These are phyloP conservation scores for Pantherophis vulpinus DNA, from an alignment of 2,797 vertebrate species.

Conservation along the genomic window DNA sequence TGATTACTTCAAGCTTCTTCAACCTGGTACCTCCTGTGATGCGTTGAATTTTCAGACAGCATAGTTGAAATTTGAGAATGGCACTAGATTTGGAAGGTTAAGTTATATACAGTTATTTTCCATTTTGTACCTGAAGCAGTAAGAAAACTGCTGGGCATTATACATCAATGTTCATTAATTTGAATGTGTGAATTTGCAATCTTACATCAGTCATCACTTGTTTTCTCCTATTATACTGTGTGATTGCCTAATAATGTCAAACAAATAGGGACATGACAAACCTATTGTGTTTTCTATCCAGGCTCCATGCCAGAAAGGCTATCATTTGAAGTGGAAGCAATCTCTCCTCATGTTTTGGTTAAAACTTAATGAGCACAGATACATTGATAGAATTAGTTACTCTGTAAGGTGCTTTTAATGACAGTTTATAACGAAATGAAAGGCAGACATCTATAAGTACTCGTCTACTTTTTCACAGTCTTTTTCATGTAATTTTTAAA, in stretches of 20 bases:
- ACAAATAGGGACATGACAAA: slow-evolving; percentile 1
- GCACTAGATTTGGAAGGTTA: neutral
- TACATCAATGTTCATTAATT: neutral
- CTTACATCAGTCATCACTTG: neutral
- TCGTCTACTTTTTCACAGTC: neutral
- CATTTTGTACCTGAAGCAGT: neutral
- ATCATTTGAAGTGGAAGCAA: slow-evolving; percentile 15
- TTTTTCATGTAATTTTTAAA: neutral
- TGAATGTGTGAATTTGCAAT: slow-evolving; percentile 8
- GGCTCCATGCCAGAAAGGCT: neutral
- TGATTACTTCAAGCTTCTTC: neutral
- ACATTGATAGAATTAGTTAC: neutral
- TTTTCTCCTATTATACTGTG: neutral
- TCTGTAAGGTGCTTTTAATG: neutral
- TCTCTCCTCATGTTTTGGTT: neutral
- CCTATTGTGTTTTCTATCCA: neutral
- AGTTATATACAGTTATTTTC: neutral
- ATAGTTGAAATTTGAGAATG: neutral
- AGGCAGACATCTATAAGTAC: neutral
- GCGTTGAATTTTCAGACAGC: neutral
- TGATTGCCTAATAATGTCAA: slow-evolving; percentile 8
- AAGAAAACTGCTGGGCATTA: neutral
- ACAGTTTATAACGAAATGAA: neutral
- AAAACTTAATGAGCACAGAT: neutral
- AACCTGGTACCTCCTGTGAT: neutral